A percentile compares a stretch with the other conserved stretches of the same genome.
Conservation (phyloP, 1,140 invertebrate species). For the Plutomurus gul region DNA sequence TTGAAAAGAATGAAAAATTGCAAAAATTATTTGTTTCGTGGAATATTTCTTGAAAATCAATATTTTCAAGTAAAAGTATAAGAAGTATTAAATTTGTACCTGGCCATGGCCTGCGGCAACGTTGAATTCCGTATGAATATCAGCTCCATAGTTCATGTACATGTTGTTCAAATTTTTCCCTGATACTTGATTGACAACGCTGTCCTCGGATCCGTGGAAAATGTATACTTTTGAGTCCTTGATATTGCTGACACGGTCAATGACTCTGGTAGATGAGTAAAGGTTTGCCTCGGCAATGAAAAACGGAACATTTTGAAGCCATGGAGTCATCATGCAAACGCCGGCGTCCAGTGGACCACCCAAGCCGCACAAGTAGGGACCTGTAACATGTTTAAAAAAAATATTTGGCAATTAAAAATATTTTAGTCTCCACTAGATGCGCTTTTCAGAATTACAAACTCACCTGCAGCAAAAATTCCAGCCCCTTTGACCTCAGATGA, state of each 20-base stretch:
- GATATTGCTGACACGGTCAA: slow-evolving; percentile 56
- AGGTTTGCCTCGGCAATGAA: slow-evolving; percentile 52
- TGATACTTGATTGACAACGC: slow-evolving; percentile 56
- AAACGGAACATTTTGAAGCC: slow-evolving; percentile 49
- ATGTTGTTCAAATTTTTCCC: slow-evolving; percentile 55
- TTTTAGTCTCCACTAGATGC: too few relatives aligned
- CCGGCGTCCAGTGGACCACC: slow-evolving; percentile 49
- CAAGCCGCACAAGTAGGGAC: slow-evolving; percentile 53
- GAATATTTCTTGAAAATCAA: too few relatives aligned
- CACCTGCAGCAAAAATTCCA: slow-evolving; percentile 58
- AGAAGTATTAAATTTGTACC: slow-evolving; percentile 53
- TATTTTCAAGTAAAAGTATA: too few relatives aligned
- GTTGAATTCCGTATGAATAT: slow-evolving; percentile 56
- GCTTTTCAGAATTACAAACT: too few relatives aligned
- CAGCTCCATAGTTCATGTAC: slow-evolving; percentile 55
- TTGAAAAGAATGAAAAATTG: too few relatives aligned
- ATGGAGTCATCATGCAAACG: slow-evolving; percentile 56
- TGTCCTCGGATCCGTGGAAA: slow-evolving; percentile 57
- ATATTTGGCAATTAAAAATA: not conserved
- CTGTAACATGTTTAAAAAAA: not conserved
- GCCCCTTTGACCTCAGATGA: slow-evolving; percentile 57
- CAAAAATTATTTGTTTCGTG: too few relatives aligned
- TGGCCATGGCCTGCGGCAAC: slow-evolving; percentile 56
- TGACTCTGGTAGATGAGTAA: slow-evolving; percentile 52
- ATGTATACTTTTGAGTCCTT: slow-evolving; percentile 56